Percentiles rank a stretch among this genome's conserved stretches.
These are phyloP conservation scores for Erpornis zantholeuca DNA, from an alignment of 2,113 vertebrate genomes.

Conservation along the genomic window DNA sequence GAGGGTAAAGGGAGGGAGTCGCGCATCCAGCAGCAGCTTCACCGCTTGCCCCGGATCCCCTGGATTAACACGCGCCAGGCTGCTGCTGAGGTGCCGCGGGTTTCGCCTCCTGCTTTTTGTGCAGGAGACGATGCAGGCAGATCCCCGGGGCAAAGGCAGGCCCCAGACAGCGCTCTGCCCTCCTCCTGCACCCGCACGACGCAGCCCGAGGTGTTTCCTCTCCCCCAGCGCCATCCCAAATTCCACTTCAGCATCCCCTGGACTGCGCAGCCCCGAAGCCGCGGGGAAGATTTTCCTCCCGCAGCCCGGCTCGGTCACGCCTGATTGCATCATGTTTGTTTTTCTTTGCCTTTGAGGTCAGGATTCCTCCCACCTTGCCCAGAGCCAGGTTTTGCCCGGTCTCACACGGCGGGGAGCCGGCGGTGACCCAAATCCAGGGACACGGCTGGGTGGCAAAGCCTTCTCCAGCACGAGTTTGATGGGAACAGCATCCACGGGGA, in stretches of 20 bases:
- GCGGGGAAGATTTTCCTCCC: background rate
- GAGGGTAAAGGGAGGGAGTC: background rate
- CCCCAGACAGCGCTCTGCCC: background rate
- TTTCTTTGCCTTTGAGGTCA: background rate
- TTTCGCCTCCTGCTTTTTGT: background rate
- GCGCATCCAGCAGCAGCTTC: background rate
- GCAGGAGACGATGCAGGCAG: fast-evolving
- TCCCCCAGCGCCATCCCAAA: background rate
- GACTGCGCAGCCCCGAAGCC: background rate
- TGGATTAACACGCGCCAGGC: fast-evolving
- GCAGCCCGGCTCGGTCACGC: background rate
- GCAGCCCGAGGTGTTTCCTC: background rate
- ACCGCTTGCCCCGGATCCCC: fast-evolving
- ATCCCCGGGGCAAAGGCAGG: fast-evolving
- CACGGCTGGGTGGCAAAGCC: background rate
- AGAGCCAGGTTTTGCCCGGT: background rate
- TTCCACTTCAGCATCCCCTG: background rate
- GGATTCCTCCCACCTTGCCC: background rate
- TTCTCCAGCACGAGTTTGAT: fast-evolving
- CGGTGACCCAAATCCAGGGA: background rate
- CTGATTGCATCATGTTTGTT: background rate
- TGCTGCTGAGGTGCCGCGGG: fast-evolving
- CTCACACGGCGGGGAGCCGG: fast-evolving
- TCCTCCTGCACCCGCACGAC: background rate
- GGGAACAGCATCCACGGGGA: background rate